These are phyloP conservation scores for Globodera rostochiensis DNA, from an alignment of 1,140 invertebrate species.

Conservation along the genomic window DNA sequence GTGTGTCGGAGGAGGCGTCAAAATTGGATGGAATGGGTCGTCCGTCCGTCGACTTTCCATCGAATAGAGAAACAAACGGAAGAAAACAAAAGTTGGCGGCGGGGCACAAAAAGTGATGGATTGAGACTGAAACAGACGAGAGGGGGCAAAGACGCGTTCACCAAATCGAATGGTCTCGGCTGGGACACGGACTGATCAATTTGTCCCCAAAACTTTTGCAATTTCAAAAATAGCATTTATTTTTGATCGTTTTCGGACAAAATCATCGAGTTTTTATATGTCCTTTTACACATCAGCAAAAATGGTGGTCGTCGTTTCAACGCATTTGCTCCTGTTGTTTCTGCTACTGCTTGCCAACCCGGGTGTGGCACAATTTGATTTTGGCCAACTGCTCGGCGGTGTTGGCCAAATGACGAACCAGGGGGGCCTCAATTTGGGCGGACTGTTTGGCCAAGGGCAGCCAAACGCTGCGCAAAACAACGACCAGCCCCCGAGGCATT, in stretches of 20 bases:
- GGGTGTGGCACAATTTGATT: background rate
- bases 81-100: background rate
- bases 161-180: too few relatives aligned
- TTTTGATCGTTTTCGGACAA: background rate
- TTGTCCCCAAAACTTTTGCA: too few relatives aligned
- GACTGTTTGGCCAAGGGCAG: background rate
- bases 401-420: background rate
- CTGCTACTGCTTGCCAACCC: background rate
- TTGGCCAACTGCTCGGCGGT: background rate
- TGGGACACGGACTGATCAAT: too few relatives aligned
- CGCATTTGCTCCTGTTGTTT: background rate
- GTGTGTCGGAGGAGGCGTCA: background rate
- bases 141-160: too few relatives aligned
- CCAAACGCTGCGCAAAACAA: background rate
- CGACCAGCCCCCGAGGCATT: background rate
- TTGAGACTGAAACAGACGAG: background rate
- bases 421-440: background rate
- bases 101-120: background rate
- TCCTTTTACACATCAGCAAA: background rate
- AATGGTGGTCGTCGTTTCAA: background rate
- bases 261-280: background rate
- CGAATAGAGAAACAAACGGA: background rate
- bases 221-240: too few relatives aligned
- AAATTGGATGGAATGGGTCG: too few relatives aligned
- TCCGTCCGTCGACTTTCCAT: too few relatives aligned